Base-by-base conservation (phyloP, 2,888 invertebrate species). In the Epirrita christyi region DNA sequence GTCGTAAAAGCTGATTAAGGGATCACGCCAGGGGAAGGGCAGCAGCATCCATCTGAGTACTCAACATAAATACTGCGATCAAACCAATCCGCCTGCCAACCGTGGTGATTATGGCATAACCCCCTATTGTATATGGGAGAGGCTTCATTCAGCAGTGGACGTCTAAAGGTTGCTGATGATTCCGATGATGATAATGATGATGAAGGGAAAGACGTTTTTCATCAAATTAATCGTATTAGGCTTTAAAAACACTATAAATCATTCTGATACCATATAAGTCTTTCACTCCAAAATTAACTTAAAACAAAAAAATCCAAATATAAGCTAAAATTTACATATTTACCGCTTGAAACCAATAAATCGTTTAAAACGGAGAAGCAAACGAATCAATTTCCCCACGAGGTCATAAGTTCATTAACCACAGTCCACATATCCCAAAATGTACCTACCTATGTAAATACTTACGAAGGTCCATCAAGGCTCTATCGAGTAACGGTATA, bases 321-420 rank as follows among this genome's bases (percentile, higher is more conserved):
- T 41, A 55, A 48, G 53, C 14, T 48, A 55, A 45, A 50, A 51
- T 63, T 63, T 51, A 44, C 56, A 57, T 59, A 59, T 13, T n/a
- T n/a, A 51, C 40, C 56, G 57, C 43, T 57, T 56, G 51, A 55
- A 37, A 44, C 43, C 45, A 54, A 67, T 65, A 62, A 61, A 65
- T 67, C 63, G 60, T 58, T 63, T 63, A 62, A 55, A 42, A 62
- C 61, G 58, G 61, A 61, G 64, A 63, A 54, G 42, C 40, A 48
- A 55, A 59, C 54, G 62, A 68, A 76, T 76, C 72, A 69, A 73
- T 71, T 72, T 65, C 62, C 55, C 55, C 72, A 70, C 52, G 59
- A 66, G 75, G 74, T 77, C 69, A 71, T 58, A 68, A 72, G 70
- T 72, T 70, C 68, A 21, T 4, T 4, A 71, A 66, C 58, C 65